Evolutionary conservation across 2,888 invertebrate genomes (phyloP), one percentile per base, ranked within the genome.

Genomic region (Ernsta delagoae): DNA sequence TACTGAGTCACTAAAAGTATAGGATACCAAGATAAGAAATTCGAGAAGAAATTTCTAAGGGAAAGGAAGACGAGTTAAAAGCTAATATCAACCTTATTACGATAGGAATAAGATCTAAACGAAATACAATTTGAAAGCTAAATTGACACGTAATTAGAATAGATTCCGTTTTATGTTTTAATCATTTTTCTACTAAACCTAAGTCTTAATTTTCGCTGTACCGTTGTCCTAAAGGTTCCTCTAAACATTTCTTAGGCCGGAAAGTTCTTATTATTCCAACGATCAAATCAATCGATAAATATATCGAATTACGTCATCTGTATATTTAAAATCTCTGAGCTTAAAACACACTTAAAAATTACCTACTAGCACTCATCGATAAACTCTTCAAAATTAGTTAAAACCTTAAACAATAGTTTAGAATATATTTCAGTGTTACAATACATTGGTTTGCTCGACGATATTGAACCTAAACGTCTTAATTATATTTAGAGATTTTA

Each of bases 131-230:
- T 50, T 41, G 9, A 41, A 59, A 60, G 43, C 43, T 62, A 45
- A 39, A 41, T 2, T 57, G n/a, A 57, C 54, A 16, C 31, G 24
- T 6, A 11, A 34, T 34, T 11, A 34, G 11, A n/a, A 36, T 24
- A 5, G 31, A 12, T 36, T 34, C 3, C 12, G 6, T 16, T 16
- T 16, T 16, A 16, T 16, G 16, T 16, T 16, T 16, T 16, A 16
- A 16, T 16, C 16, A 16, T 16, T 4, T 41, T 8, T 12, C 16
- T 12, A 7, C 4, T 36, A 54, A 61, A 48, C 56, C 43, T 48
- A 56, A 61, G 68, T 68, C 62, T 62, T 68, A 68, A 62, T 12
- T 57, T 62, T 68, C 68, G 68, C 68, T 68, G 68, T 68, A 57
- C 39, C 48, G 68, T 62, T 62, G 45, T 39, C n/a, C 56, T 56